Evolutionary conservation across 2,113 vertebrate species (phyloP).

Genomic region (Neotoma lepida): DNA sequence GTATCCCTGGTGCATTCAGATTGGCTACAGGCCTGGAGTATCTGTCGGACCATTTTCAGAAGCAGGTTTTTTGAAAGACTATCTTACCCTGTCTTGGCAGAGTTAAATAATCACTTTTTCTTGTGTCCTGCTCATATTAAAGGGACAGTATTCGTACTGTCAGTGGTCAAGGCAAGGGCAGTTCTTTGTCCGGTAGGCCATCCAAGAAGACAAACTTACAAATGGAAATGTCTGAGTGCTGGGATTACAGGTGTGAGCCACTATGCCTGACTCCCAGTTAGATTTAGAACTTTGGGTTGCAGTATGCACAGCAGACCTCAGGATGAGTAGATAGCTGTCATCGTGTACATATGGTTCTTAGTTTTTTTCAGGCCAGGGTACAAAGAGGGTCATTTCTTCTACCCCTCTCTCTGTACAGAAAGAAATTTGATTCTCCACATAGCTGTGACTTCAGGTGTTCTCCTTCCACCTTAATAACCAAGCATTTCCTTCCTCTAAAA

Average conservation of each 20-base stretch:
- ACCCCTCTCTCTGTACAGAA: not conserved
- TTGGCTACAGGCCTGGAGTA: too few species aligned
- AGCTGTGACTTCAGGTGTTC: not conserved
- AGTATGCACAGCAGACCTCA: not conserved
- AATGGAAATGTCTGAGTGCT: too few species aligned
- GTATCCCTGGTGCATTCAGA: too few species aligned
- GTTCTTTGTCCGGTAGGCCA: too few species aligned
- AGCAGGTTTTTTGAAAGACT: too few species aligned
- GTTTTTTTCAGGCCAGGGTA: not conserved
- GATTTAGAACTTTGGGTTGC: conserved; percentile 11
- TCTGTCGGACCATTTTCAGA: too few species aligned
- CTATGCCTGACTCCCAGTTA: not conserved
- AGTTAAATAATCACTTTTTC: too few species aligned
- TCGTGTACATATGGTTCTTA: not conserved
- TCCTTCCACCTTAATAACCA: not conserved
- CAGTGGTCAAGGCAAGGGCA: too few species aligned
- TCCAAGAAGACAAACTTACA: too few species aligned
- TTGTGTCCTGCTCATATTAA: too few species aligned
- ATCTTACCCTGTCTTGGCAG: too few species aligned
- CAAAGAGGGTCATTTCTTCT: not conserved
- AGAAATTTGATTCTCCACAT: not conserved
- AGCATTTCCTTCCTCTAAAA: not conserved
- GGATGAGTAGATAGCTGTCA: not conserved
- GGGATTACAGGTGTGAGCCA: not conserved
- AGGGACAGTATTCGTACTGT: too few species aligned